These are phyloP conservation scores for Meriones unguiculatus DNA, from an alignment of 2,113 vertebrate genomes.

Conservation along the genomic window DNA sequence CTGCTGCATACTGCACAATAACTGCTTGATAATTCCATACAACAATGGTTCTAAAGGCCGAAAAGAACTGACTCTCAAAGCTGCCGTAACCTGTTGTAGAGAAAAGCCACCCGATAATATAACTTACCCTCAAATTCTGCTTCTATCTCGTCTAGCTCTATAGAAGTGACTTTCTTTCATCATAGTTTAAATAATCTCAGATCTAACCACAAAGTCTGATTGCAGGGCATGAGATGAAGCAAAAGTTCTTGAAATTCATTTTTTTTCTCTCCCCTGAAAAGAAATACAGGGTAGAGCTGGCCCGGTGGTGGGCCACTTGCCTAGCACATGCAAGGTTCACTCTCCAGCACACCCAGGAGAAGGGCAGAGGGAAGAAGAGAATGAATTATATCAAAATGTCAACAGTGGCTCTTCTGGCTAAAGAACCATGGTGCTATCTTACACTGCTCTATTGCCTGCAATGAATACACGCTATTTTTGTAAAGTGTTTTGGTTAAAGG, in stretches of 20 bases:
- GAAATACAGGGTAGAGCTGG: neutral
- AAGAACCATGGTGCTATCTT: neutral
- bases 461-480: neutral
- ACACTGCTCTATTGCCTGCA: neutral
- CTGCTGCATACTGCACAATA: neutral
- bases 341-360: neutral
- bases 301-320: neutral
- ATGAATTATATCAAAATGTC: neutral
- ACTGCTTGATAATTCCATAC: neutral
- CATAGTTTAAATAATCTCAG: conserved; percentile 20
- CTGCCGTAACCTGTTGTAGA: neutral
- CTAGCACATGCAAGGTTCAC: neutral
- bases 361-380: neutral
- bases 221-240: neutral
- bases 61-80: neutral
- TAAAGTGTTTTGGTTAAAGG: neutral
- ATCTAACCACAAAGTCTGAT: conserved; percentile 14
- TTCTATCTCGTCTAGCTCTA: neutral
- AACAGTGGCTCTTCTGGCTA: neutral
- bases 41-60: neutral
- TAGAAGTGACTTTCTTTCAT: neutral
- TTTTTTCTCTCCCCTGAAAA: conserved; percentile 24
- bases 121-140: neutral
- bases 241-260: conserved; percentile 12
- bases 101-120: neutral